These are phyloP conservation scores for Nothoprocta pentlandii DNA, from an alignment of 2,113 vertebrate species.

Conservation along the genomic window DNA sequence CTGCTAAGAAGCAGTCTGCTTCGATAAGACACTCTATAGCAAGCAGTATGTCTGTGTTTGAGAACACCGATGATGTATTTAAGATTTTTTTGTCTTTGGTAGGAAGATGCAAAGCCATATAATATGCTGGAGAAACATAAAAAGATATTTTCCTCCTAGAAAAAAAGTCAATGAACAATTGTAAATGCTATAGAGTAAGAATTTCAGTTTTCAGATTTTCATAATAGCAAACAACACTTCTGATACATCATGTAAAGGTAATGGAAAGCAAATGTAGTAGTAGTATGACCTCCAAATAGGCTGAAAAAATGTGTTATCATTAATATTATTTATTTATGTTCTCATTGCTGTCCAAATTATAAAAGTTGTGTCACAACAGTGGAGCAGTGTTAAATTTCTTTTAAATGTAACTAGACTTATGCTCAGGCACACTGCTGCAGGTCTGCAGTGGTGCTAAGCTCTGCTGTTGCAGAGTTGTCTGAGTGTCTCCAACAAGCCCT, in stretches of 20 bases:
- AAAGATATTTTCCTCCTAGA: not conserved
- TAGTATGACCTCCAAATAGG: not conserved
- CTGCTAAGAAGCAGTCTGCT: not conserved
- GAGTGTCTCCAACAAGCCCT: not conserved
- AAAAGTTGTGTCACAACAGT: not conserved
- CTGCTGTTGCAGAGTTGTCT: not conserved
- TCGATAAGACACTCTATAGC: not conserved
- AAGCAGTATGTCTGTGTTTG: not conserved
- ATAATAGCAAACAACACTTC: not conserved
- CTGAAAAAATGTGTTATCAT: not conserved
- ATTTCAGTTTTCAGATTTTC: slow-evolving; percentile 2
- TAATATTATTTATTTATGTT: not conserved
- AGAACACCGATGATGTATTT: not conserved
- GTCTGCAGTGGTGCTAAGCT: not conserved
- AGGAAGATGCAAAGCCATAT: not conserved
- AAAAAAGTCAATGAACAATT: not conserved
- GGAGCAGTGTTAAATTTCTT: not conserved
- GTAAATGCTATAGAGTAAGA: not conserved
- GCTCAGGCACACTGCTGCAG: rapidly evolving
- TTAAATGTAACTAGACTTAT: not conserved
- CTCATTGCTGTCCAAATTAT: not conserved
- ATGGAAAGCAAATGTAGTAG: not conserved
- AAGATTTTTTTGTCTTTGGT: not conserved
- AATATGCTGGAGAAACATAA: not conserved
- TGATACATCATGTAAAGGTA: not conserved